Evolutionary conservation across 2,888 invertebrate species (phyloP).

Genomic region (Cancer borealis): DNA sequence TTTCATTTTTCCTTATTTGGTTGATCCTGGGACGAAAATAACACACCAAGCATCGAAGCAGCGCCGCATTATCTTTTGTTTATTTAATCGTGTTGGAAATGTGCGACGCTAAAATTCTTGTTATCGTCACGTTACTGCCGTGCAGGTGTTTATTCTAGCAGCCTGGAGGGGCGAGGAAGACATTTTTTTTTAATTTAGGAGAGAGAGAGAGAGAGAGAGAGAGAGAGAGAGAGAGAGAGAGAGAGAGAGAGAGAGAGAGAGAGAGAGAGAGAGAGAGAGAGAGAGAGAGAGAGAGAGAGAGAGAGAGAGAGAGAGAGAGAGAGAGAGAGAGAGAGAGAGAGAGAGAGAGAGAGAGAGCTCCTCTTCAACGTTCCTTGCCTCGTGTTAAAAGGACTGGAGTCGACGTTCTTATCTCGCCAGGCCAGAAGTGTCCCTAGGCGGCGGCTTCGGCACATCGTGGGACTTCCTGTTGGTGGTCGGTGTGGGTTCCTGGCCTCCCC

Average conservation of each 20-base stretch:
- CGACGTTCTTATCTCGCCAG: neutral
- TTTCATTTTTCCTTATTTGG: neutral
- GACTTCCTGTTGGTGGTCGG: neutral
- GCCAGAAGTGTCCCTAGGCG: neutral
- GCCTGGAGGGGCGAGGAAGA: neutral
- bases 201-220: neutral
- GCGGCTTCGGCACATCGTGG: neutral
- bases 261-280: too few species aligned
- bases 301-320: neutral
- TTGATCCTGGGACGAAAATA: neutral
- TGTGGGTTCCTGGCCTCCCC: neutral
- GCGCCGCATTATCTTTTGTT: neutral
- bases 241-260: too few species aligned
- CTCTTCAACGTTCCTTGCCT: neutral
- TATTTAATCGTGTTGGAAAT: conserved; percentile 21
- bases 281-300: too few species aligned
- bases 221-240: too few species aligned
- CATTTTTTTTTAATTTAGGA: neutral
- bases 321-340: too few species aligned
- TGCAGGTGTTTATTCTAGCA: neutral
- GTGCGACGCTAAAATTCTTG: neutral
- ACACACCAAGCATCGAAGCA: neutral
- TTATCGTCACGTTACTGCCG: neutral
- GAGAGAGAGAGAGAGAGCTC: neutral
- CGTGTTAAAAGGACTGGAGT: neutral